phyloP scores from a whole-genome alignment of 2,113 vertebrate genomes.

The Notothenia coriiceps region DNA sequence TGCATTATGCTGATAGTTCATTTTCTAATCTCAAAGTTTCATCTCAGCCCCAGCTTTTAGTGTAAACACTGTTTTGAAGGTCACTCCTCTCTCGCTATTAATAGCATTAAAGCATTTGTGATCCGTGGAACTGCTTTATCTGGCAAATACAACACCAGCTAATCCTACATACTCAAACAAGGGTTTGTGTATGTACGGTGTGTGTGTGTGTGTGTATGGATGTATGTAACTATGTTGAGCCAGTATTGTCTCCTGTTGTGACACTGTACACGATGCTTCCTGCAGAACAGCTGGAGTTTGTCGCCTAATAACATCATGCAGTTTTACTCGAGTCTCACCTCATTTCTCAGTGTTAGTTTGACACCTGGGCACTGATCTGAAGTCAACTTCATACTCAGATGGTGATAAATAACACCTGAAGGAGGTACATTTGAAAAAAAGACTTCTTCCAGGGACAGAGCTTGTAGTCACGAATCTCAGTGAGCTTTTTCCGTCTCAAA shows the following conservation, averaged over 20 bases:
- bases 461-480: not conserved
- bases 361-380: not conserved
- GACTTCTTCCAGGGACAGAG: not conserved
- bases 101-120: not conserved
- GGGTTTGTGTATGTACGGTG: not conserved
- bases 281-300: not conserved
- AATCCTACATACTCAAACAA: not conserved
- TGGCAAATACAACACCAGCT: not conserved
- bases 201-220: not conserved
- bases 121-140: not conserved
- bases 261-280: not conserved
- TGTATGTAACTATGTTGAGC: not conserved
- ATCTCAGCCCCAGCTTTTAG: not conserved
- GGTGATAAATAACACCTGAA: slow-evolving; percentile 6
- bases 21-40: slow-evolving; percentile 13
- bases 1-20: slow-evolving; percentile 30
- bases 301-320: not conserved
- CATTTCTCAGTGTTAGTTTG: not conserved
- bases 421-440: not conserved
- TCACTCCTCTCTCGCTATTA: not conserved
- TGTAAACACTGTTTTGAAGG: not conserved
- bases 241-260: not conserved
- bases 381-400: slow-evolving; percentile 29
- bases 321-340: not conserved
- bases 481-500: not conserved